phyloP scores from a whole-genome alignment of 2,888 invertebrate genomes.

The Ophioninae sp. region DNA sequence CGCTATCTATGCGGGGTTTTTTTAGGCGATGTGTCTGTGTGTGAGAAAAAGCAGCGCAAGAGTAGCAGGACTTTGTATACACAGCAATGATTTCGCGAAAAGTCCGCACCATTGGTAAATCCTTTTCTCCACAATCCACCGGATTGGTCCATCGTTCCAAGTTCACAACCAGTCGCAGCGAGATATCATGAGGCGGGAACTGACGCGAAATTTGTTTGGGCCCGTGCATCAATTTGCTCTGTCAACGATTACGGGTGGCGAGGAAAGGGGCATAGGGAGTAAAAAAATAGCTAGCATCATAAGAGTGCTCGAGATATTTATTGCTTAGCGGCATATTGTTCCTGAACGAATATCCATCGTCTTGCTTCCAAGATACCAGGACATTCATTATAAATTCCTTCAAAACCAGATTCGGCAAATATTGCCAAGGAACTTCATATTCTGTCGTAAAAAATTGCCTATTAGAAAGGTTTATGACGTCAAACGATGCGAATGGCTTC shows the following conservation, averaged over 20 bases:
- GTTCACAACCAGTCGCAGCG: background rate
- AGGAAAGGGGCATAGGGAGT: no score
- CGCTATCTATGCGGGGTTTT: conserved; percentile 1
- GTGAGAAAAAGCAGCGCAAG: no score
- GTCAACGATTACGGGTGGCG: no score
- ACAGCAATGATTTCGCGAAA: conserved; percentile 8
- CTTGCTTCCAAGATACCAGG: no score
- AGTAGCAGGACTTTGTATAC: background rate
- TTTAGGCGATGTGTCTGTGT: conserved; percentile 11
- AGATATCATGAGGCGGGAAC: background rate
- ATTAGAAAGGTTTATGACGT: background rate
- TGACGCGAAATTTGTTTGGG: background rate
- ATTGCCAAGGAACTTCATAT: no score
- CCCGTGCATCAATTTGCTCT: no score
- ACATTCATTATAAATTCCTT: no score
- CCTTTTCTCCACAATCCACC: background rate
- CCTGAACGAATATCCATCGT: no score
- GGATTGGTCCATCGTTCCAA: background rate
- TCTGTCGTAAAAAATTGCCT: background rate
- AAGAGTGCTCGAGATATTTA: no score
- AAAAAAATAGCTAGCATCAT: no score
- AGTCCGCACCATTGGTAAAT: background rate
- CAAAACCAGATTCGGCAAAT: no score
- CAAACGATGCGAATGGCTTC: conserved; percentile 32
- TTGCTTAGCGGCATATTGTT: no score